Base-by-base conservation (phyloP, 2,113 vertebrate species). In the Steatornis caripensis region DNA sequence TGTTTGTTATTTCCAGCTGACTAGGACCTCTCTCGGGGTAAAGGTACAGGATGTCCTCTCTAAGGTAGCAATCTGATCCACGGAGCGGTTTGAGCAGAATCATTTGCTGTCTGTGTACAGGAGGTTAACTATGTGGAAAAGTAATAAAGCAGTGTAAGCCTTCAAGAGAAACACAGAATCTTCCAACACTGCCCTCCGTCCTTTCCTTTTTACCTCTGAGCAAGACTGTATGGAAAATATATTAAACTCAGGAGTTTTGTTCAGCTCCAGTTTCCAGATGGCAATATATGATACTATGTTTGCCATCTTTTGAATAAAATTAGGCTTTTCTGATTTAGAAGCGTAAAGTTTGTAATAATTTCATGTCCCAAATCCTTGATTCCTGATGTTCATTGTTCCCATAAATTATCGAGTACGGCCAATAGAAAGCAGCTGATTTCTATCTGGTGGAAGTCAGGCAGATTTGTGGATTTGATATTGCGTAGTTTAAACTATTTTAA, bases 101-200 rank as follows among this genome's bases (percentile, higher is more conserved):
- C 16, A 1, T 86, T 76, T 78, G 68, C 70, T 95, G 30, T 23
- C 61, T 90, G n/a, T 46, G 54, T 48, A 45, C 84, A 74, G 90
- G 84, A 95, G 74, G 85, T 89, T 87, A 79, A 87, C 57, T 93
- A 19, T 66, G 88, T 94, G 94, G 87, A 80, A 95, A 96, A 96
- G 86, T 80, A 84, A 95, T 95, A 95, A 74, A 83, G 37, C 21
- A 43, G 49, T 2, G 2, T 58, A 61, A 93, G 37, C 72, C 84
- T 89, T 80, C 3, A 23, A 93, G 70, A 85, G 77, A 89, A 77
- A 65, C 65, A 60, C 19, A 69, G 66, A 51, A 85, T 36, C 58
- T 85, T 89, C 82, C 77, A 95, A 4, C 43, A 17, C 82, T 89
- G 57, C 57, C 70, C 32, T 76, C 79, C 75, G 68, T 84, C 61